A percentile compares a stretch with the other conserved stretches of the same genome.
These are phyloP conservation scores for Athalia circularis DNA, from an alignment of 2,888 invertebrate species.

Conservation along the genomic window DNA sequence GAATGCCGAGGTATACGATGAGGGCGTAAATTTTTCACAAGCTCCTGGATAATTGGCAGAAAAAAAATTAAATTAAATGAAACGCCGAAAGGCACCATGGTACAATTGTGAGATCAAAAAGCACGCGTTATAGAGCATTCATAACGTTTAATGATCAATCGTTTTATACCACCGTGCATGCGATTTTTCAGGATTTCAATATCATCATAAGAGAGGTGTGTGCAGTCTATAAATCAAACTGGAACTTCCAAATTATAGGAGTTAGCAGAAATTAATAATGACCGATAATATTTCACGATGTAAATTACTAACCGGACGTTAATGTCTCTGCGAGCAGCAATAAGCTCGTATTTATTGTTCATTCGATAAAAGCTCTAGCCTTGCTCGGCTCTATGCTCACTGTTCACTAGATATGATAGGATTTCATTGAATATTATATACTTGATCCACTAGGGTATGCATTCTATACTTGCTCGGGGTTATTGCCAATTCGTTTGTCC, in stretches of 20 bases:
- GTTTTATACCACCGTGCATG: background rate
- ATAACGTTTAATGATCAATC: background rate
- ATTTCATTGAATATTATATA: background rate
- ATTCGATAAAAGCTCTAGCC: constrained; percentile 61
- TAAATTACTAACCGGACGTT: constrained; percentile 58
- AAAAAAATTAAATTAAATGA: background rate
- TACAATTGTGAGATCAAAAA: background rate
- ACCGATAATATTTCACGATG: constrained; percentile 56
- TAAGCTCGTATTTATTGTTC: constrained; percentile 63
- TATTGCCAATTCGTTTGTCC: constrained; percentile 55
- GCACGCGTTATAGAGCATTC: background rate
- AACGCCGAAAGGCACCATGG: background rate
- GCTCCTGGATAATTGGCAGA: background rate
- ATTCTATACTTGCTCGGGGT: constrained; percentile 37
- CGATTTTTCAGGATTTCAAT: constrained; percentile 11
- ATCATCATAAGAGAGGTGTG: background rate
- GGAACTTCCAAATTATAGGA: constrained; percentile 11
- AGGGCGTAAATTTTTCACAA: background rate
- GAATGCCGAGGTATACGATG: background rate
- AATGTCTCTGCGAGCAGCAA: constrained; percentile 58
- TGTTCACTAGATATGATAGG: background rate
- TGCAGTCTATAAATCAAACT: constrained; percentile 15
- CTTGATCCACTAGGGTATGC: constrained; percentile 12
- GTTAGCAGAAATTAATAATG: constrained; percentile 59
- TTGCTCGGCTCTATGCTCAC: constrained; percentile 15